Conservation (phyloP, 2,888 invertebrate genomes). For the Harpalus rufipes region DNA sequence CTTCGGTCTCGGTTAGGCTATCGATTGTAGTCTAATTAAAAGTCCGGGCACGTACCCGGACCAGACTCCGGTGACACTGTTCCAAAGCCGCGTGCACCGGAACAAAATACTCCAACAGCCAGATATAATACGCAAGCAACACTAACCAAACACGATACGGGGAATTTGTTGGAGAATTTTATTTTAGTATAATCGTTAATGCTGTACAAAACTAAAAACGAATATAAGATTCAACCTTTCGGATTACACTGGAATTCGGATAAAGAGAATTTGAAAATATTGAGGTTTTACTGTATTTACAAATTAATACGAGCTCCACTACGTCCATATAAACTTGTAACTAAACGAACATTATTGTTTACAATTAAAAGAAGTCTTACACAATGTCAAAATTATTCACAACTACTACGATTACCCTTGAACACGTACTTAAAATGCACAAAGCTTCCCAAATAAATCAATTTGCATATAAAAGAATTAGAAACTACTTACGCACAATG, state of each 20-base stretch:
- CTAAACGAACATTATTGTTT: no score
- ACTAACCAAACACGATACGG: constrained; percentile 9
- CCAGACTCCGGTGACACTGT: constrained; percentile 78
- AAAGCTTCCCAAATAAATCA: constrained; percentile 52
- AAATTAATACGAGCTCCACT: no score
- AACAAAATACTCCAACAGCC: constrained; percentile 55
- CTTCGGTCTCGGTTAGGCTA: constrained; percentile 70
- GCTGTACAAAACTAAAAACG: background rate
- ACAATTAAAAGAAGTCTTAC: background rate
- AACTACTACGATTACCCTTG: constrained; percentile 13
- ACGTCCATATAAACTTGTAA: no score
- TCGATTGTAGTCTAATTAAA: constrained; percentile 77
- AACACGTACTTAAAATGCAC: constrained; percentile 38
- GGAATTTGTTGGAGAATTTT: background rate
- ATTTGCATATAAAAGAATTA: constrained; percentile 63
- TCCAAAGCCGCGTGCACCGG: constrained; percentile 71
- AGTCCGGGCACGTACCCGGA: constrained; percentile 77
- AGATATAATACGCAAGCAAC: constrained; percentile 23
- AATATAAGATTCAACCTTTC: no score
- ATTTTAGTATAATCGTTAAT: background rate
- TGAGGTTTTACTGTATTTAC: no score
- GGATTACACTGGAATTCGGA: no score
- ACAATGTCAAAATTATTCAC: background rate
- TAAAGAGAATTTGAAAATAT: no score
- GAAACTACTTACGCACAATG: constrained; percentile 58